These are phyloP conservation scores for Sebastes matsubarae DNA, from an alignment of 2,797 vertebrate genomes.

Conservation along the genomic window DNA sequence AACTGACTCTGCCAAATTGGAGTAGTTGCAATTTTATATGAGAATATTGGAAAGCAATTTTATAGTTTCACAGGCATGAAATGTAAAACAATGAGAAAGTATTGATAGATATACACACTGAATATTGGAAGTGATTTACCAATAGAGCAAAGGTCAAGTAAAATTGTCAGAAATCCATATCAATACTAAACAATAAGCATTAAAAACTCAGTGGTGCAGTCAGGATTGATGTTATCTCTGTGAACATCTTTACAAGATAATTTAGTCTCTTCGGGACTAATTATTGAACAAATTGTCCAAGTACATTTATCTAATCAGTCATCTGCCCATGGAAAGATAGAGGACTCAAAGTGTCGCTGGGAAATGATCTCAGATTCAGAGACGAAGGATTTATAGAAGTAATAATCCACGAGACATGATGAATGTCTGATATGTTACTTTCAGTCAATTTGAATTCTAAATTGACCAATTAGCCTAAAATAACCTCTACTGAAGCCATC, in stretches of 20 bases:
- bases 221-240: neutral
- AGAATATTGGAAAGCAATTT: neutral
- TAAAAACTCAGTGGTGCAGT: neutral
- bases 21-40: neutral
- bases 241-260: constrained; percentile 4
- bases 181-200: neutral
- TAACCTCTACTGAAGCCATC: neutral
- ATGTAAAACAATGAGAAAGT: neutral
- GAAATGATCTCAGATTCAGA: neutral
- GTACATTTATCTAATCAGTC: constrained; percentile 1
- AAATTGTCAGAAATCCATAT: neutral
- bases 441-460: neutral
- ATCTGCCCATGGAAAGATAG: neutral
- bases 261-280: neutral
- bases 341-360: neutral
- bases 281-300: neutral
- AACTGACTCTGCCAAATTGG: neutral
- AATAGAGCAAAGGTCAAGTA: neutral
- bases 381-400: neutral
- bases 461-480: neutral
- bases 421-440: neutral
- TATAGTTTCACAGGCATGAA: neutral
- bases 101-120: neutral
- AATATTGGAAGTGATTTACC: neutral
- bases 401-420: neutral